Conservation (phyloP, 2,113 vertebrate genomes). For the Pangasianodon hypophthalmus region DNA sequence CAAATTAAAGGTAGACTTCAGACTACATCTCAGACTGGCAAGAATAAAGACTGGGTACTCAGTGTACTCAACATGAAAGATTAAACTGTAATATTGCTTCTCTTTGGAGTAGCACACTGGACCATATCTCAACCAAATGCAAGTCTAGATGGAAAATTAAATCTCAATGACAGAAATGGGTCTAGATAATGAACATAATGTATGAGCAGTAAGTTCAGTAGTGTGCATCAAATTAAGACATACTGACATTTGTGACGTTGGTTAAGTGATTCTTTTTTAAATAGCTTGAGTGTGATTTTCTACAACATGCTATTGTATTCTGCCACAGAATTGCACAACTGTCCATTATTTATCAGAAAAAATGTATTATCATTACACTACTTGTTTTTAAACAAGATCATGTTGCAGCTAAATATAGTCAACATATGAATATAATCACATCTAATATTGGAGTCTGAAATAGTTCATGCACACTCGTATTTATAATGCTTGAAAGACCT, state of each 20-base stretch:
- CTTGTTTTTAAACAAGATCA: not conserved
- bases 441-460: not conserved
- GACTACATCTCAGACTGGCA: constrained; percentile 3
- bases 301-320: not conserved
- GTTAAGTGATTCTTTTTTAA: not conserved
- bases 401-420: not conserved
- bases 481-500: not conserved
- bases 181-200: not conserved
- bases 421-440: not conserved
- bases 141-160: constrained; percentile 18
- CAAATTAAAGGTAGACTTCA: constrained; percentile 35
- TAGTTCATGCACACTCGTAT: not conserved
- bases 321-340: not conserved
- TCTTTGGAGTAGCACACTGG: constrained; percentile 6
- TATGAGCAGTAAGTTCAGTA: not conserved
- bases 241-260: not conserved
- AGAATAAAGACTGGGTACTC: not conserved
- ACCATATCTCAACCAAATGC: not conserved
- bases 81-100: not conserved
- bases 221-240: not conserved
- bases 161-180: not conserved
- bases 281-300: not conserved
- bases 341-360: not conserved
- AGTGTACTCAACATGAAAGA: not conserved
- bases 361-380: not conserved